These are phyloP conservation scores for Girardinus metallicus DNA, from an alignment of 2,797 vertebrate genomes.

Conservation along the genomic window DNA sequence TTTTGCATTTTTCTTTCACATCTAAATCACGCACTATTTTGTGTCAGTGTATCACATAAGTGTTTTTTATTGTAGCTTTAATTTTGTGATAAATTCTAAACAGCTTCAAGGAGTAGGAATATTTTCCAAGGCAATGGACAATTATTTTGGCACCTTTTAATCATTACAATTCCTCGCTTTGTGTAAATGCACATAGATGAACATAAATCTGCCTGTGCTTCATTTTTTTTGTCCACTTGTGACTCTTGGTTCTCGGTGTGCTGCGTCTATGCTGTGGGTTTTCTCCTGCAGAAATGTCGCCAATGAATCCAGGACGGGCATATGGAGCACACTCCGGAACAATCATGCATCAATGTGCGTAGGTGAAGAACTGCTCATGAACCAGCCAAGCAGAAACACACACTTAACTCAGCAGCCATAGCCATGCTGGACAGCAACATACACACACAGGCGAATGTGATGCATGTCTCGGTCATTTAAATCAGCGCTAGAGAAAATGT, in stretches of 20 bases:
- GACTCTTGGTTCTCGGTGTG: neutral
- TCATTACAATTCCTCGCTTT: neutral
- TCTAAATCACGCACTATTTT: neutral
- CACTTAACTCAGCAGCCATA: slow-evolving; percentile 55
- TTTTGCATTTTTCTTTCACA: neutral
- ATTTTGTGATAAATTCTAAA: neutral
- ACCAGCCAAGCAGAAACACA: slow-evolving; percentile 73
- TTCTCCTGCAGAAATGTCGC: neutral
- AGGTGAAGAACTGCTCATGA: slow-evolving; percentile 58
- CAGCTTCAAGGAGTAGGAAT: neutral
- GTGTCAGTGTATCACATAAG: neutral
- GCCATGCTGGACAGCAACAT: slow-evolving; percentile 75
- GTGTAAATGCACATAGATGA: neutral
- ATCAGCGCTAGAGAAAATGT: neutral
- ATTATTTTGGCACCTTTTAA: neutral
- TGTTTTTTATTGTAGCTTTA: no score
- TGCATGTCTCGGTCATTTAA: neutral
- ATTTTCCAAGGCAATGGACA: neutral
- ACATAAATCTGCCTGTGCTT: neutral
- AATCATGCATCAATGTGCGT: slow-evolving; percentile 75
- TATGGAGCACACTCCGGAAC: slow-evolving; percentile 56
- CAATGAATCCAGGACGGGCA: slow-evolving; percentile 60
- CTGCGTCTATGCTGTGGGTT: neutral
- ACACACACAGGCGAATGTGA: slow-evolving; percentile 37
- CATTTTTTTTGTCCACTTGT: neutral